Base-by-base conservation (phyloP, 2,888 invertebrate species). In the Sarcophaga carnaria region DNA sequence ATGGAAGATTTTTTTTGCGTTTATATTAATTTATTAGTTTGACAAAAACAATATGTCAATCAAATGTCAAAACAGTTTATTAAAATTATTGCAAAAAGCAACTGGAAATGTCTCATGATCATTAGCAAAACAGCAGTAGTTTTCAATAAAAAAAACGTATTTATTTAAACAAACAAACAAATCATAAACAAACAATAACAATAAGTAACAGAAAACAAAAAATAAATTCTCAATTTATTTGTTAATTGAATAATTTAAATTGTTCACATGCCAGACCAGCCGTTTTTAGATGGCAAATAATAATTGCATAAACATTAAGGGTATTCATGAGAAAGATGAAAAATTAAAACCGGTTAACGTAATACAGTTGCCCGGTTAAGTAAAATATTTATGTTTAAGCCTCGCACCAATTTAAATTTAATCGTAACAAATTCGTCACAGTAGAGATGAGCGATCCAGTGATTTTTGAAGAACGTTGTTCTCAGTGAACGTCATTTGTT, bases 31-130 rank as follows among this genome's bases (percentile, higher is more conserved):
- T 54, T 54, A 54, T 54, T 54, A 54, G 27, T 59, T 14, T 77
- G 6, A 22, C 45, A 20, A 66, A 11, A 81, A 69, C 49, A 79
- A 77, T 79, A 77, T 83, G 86, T 86, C 83, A 86, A 83, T 86
- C 83, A 83, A 83, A 86, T 83, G 86, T 83, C 86, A 86, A 83
- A 86, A 86, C 76, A 86, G 76, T 86, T 86, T 86, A 86, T 69
- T 59, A 83, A 76, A 76, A 59, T 70, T 70, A 76, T 76, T 82
- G 64, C 47, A 59, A 64, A 22, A 37, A 75, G 37, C 37, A 37
- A 37, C 37, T 37, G 37, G 8, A 37, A 37, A 37, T 25, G n/a
- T 67, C 20, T n/a, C 22, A 70, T 49, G 22, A 60, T 20, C n/a
- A 17, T 12, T 20, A 47, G 47, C 20, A 74, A 45, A 25, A 54